phyloP scores from a whole-genome alignment of 2,113 vertebrate genomes.

The Amphiprion ocellaris region DNA sequence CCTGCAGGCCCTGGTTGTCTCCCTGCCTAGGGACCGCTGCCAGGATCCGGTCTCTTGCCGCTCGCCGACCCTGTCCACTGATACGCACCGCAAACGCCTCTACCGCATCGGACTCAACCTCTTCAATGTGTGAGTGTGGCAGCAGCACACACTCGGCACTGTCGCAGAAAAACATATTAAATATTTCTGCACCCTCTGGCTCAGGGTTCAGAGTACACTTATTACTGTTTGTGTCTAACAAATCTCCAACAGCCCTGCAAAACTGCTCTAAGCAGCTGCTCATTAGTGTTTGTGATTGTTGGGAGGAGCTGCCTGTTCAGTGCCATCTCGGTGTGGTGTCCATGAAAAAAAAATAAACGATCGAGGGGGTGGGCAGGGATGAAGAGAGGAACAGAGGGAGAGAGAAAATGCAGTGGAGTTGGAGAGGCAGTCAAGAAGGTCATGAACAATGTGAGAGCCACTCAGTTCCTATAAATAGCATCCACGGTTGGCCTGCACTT shows the following conservation, averaged over 20 bases:
- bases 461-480: conserved; percentile 63
- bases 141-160: conserved; percentile 11
- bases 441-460: conserved; percentile 54
- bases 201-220: conserved; percentile 54
- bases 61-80: conserved; percentile 95
- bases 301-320: conserved; percentile 51
- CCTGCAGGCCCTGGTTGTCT: conserved; percentile 95
- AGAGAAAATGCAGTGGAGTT: conserved; percentile 34
- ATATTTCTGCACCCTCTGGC: conserved; percentile 39
- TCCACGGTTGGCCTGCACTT: conserved; percentile 56
- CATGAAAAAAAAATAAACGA: conserved; percentile 24
- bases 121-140: conserved; percentile 95
- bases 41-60: conserved; percentile 94
- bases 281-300: conserved; percentile 58
- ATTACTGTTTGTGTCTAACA: conserved; percentile 50
- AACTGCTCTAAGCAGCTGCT: conserved; percentile 55
- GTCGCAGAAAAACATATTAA: conserved; percentile 16
- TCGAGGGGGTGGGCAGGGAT: conserved; percentile 15
- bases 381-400: conserved; percentile 6
- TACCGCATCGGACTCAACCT: conserved; percentile 99
- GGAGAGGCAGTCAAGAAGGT: conserved; percentile 49
- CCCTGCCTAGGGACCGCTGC: conserved; percentile 94
- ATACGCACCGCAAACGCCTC: conserved; percentile 96
- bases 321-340: conserved; percentile 46
- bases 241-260: conserved; percentile 43